Percentiles rank a stretch among this genome's conserved stretches.
Conservation (phyloP, 2,888 invertebrate species). For the Byasa hedistus region DNA sequence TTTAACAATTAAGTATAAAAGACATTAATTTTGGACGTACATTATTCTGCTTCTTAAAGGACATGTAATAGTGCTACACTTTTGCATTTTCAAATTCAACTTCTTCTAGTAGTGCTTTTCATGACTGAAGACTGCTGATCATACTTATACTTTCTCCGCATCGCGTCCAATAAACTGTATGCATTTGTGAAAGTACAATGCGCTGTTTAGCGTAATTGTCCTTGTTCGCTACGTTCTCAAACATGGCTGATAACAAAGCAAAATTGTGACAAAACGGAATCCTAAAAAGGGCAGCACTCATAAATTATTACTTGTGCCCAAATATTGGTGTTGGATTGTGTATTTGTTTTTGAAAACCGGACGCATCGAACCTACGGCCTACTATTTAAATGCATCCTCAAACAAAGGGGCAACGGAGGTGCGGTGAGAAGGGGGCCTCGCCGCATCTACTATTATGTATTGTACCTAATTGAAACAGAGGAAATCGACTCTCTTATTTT, state of each 20-base stretch:
- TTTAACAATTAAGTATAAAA: conserved; percentile 11
- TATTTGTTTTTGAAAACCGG: conserved; percentile 62
- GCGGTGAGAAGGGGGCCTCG: conserved; percentile 65
- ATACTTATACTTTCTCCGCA: not conserved
- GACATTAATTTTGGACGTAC: not conserved
- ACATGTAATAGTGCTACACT: not conserved
- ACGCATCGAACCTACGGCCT: conserved; percentile 56
- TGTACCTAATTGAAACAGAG: conserved; percentile 71
- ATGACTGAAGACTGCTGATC: not conserved
- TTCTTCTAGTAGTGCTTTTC: no score
- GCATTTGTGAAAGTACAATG: conserved; percentile 6
- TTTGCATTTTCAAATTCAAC: not conserved
- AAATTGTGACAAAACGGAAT: conserved; percentile 37
- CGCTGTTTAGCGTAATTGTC: conserved; percentile 8
- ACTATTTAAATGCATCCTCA: conserved; percentile 76
- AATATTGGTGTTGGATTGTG: conserved; percentile 55
- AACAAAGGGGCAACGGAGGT: conserved; percentile 66
- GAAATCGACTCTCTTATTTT: conserved; percentile 41
- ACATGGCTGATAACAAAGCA: conserved; percentile 18
- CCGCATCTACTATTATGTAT: conserved; percentile 60
- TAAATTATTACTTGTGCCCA: conserved; percentile 64
- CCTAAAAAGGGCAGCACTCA: conserved; percentile 49
- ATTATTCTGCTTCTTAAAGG: not conserved
- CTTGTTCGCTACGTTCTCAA: conserved; percentile 18
- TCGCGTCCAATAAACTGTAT: not conserved